Evolutionary conservation across 2,797 vertebrate species (phyloP), one percentile per base, ranked within the genome.

Genomic region (Pseudopleuronectes americanus): DNA sequence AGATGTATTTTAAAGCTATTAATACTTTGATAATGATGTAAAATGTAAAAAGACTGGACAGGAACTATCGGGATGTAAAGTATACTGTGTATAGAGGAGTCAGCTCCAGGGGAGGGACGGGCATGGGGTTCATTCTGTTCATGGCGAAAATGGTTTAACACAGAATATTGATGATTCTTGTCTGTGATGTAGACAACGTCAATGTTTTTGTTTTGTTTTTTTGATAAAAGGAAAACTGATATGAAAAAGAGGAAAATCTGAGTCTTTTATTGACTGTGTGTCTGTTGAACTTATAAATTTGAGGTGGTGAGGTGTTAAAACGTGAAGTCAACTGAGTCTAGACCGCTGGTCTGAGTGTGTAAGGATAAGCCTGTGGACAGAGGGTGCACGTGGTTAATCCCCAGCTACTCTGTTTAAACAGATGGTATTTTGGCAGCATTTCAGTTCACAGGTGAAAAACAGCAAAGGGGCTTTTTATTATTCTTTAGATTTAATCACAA

Each of bases 131-230:
- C 80, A 90, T 92, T 93, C 89, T 91, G 89, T 92, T 89, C 65
- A 87, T 85, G 80, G 81, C 66, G 48, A 91, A 48, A 86, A 85
- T 79, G 81, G 84, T 90, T 93, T 72, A 80, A 92, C 92, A 91
- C 88, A 91, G 86, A 94, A 92, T 91, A 93, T 92, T 92, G 92
- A 94, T 93, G 92, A 94, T 91, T 93, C 90, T 93, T 95, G 93
- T 95, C 93, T 94, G 94, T 95, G 94, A 93, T 94, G 93, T 94
- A 94, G 91, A 94, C 91, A 94, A 90, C 92, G 88, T 94, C 92
- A 94, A 92, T 93, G 92, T 92, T 92, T 92, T 83, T 86, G 80
- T 75, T 49, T 49, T 68, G 58, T 68, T 76, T 79, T 89, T 86
- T 87, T 84, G 75, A 92, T 93, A 93, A 93, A 93, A 91, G 77